Base-by-base conservation (phyloP, 2,888 invertebrate genomes). In the Thalpophila matura region DNA sequence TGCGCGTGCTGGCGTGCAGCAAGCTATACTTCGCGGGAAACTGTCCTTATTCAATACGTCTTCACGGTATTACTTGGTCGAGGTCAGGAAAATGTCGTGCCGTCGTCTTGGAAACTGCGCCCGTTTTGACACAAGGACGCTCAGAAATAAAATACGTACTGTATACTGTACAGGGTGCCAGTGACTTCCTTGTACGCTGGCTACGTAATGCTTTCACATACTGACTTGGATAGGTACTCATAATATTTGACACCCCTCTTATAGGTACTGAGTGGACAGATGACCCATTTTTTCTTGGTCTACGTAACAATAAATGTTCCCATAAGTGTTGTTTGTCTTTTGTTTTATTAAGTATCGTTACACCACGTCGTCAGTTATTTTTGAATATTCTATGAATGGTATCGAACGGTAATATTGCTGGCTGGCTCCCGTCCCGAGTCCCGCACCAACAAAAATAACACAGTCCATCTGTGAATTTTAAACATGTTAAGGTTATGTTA, bases 81-180 rank as follows among this genome's bases (percentile, higher is more conserved):
- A 87, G 87, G 87, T 85, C 86, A 81, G 77, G 85, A 75, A 75
- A 75, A 71, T 77, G 85, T 85, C 86, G 76, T 77, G 67, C 60
- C 64, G 88, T 88, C 46, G 86, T 80, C 88, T 80, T 86, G 88
- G 88, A 72, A 76, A 88, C 87, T 72, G 65, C 31, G 62, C 46
- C 67, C 57, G 66, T 68, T 66, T 77, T 54, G 66, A 49, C 58
- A 54, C 81, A 85, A 83, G 84, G 86, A 72, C 79, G 51, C 14
- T 42, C 18, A 37, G 14, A 58, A 62, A 62, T 65, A 45, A 70
- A 65, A 47, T 40, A 50, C 7, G n/a, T 10, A 58, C 33, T 38
- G 40, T 38, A 53, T 12, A 29, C 2, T 46, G 33, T 37, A 18
- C 10, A 33, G 1, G 26, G n/a, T 40, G 14, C n/a, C 47, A 27